These are phyloP conservation scores for Xanthorhoe spadicearia DNA, from an alignment of 2,888 invertebrate species.

Conservation along the genomic window DNA sequence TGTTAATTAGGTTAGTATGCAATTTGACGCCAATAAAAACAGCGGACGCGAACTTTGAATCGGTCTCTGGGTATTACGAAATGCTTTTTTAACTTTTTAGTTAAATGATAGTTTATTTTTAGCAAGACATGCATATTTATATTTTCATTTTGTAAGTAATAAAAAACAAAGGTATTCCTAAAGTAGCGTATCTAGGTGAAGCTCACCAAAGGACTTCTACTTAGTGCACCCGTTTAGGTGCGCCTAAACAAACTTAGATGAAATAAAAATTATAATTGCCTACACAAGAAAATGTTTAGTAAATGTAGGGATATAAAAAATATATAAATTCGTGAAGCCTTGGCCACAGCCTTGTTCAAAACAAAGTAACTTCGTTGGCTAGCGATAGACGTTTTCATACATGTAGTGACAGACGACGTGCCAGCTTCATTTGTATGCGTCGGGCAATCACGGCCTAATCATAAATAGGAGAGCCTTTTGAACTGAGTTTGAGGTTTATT, in stretches of 20 bases:
- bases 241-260: too few relatives aligned
- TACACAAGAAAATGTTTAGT: too few relatives aligned
- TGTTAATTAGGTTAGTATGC: constrained; percentile 52
- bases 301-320: neutral
- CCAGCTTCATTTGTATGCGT: constrained; percentile 66
- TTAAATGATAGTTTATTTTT: neutral
- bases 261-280: too few relatives aligned
- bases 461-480: constrained; percentile 59
- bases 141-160: neutral
- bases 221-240: too few relatives aligned
- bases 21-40: constrained; percentile 43
- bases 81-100: constrained; percentile 4
- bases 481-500: constrained; percentile 26
- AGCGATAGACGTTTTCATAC: constrained; percentile 50
- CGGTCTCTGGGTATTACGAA: constrained; percentile 17
- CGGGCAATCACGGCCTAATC: constrained; percentile 57
- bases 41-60: constrained; percentile 37
- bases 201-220: too few relatives aligned
- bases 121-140: neutral
- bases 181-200: too few relatives aligned
- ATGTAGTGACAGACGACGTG: constrained; percentile 55
- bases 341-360: constrained; percentile 33
- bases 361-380: constrained; percentile 49
- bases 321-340: constrained; percentile 31
- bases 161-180: too few relatives aligned